Conservation (phyloP, 1,140 invertebrate genomes). For the Caligus rogercresseyi region DNA sequence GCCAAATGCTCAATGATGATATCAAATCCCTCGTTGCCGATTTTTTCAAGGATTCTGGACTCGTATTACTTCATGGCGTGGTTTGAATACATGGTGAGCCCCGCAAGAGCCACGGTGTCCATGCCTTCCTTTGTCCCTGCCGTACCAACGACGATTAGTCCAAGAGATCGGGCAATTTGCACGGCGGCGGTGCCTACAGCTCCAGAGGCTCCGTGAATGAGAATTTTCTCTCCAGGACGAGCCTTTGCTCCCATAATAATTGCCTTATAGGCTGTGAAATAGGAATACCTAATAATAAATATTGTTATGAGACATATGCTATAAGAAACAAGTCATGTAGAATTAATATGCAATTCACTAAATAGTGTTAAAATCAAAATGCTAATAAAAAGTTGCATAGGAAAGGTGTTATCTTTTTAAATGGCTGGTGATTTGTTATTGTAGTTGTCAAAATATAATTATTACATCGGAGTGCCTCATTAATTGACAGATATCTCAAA, state of each 20-base stretch:
- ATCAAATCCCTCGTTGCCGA: conserved; percentile 31
- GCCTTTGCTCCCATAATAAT: conserved; percentile 31
- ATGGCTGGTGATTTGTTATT: too few species aligned
- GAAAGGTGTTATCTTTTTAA: too few species aligned
- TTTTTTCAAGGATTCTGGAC: conserved; percentile 25
- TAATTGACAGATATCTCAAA: too few species aligned
- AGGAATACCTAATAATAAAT: conserved; percentile 35
- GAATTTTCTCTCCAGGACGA: conserved; percentile 33
- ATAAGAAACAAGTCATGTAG: not conserved
- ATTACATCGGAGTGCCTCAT: too few species aligned
- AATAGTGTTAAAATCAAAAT: too few species aligned
- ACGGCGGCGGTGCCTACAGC: conserved; percentile 40
- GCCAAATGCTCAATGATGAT: conserved; percentile 42
- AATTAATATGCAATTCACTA: too few species aligned
- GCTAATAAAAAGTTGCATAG: too few species aligned
- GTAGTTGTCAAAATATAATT: too few species aligned
- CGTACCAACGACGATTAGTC: conserved; percentile 32
- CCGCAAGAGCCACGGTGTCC: conserved; percentile 30
- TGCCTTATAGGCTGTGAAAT: conserved; percentile 39
- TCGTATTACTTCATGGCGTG: conserved; percentile 22
- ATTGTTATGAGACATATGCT: conserved; percentile 33
- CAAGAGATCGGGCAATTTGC: conserved; percentile 35
- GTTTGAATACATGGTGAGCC: conserved; percentile 20
- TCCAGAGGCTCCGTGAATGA: conserved; percentile 45
- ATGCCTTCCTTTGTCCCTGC: conserved; percentile 37